A percentile compares a stretch with the other conserved stretches of the same genome.
These are phyloP conservation scores for Luscinia megarhynchos DNA, from an alignment of 2,797 vertebrate species.

Conservation along the genomic window DNA sequence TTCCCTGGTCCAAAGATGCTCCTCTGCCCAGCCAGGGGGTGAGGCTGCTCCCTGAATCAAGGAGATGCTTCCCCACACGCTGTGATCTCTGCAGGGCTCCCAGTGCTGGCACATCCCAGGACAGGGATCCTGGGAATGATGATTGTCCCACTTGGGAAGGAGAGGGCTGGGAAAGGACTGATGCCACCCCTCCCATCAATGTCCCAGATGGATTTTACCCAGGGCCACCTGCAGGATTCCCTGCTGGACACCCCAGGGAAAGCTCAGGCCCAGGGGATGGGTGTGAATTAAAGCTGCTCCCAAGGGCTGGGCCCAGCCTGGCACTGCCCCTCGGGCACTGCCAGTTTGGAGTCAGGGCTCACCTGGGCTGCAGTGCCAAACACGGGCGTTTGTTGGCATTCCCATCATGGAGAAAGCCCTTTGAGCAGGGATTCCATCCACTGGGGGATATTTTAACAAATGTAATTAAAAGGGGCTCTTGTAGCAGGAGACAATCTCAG, in stretches of 20 bases:
- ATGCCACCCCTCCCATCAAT: too few relatives aligned
- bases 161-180: not conserved
- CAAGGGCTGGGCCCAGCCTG: not conserved
- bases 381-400: not conserved
- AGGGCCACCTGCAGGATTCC: not conserved
- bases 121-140: not conserved
- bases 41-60: not conserved
- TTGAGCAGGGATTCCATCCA: not conserved
- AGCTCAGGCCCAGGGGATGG: accelerated
- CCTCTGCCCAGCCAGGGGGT: not conserved
- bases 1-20: not conserved
- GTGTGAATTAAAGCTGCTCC: not conserved
- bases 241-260: not conserved
- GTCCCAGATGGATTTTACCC: not conserved
- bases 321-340: too few relatives aligned
- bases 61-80: not conserved
- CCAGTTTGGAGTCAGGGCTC: not conserved
- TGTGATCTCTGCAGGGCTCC: not conserved
- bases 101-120: not conserved
- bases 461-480: constrained; percentile 70
- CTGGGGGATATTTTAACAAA: constrained; percentile 43
- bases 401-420: not conserved
- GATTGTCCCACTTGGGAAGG: accelerated
- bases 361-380: not conserved
- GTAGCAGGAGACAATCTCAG: constrained; percentile 65